phyloP scores from a whole-genome alignment of 1,140 invertebrate genomes.

The Leptoteleia sp. region DNA sequence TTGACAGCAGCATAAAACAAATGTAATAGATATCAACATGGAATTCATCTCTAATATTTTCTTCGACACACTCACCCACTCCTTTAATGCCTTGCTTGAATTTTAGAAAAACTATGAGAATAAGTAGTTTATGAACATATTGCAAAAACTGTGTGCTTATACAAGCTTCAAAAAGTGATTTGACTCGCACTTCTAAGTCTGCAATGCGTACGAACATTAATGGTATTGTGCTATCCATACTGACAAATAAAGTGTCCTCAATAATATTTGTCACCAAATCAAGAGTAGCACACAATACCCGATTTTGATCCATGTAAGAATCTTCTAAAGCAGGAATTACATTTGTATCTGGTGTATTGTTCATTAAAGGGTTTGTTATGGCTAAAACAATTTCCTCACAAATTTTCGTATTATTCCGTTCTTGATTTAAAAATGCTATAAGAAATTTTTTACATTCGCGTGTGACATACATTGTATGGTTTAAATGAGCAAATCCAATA shows the following conservation, averaged over 20 bases:
- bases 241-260: slow-evolving; percentile 75
- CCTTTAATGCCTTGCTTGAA: slow-evolving; percentile 71
- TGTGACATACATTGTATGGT: slow-evolving; percentile 85
- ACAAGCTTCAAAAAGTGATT: slow-evolving; percentile 76
- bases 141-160: slow-evolving; percentile 76
- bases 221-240: slow-evolving; percentile 73
- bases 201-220: slow-evolving; percentile 70
- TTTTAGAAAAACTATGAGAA: slow-evolving; percentile 73
- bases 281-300: slow-evolving; percentile 80
- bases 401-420: slow-evolving; percentile 77
- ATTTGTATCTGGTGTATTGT: slow-evolving; percentile 74
- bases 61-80: slow-evolving; percentile 55
- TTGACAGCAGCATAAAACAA: slow-evolving; percentile 72
- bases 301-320: slow-evolving; percentile 81
- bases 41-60: slow-evolving; percentile 68
- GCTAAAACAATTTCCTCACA: slow-evolving; percentile 81
- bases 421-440: slow-evolving; percentile 80
- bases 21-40: slow-evolving; percentile 70
- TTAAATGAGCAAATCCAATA: slow-evolving; percentile 82
- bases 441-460: slow-evolving; percentile 83
- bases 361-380: slow-evolving; percentile 80
- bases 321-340: slow-evolving; percentile 74
- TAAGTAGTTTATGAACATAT: slow-evolving; percentile 73
- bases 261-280: slow-evolving; percentile 78
- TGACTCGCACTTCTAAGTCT: slow-evolving; percentile 73